A percentile compares a stretch with the other conserved stretches of the same genome.
Conservation (phyloP, 2,888 invertebrate species). For the Drosophila conformis region DNA sequence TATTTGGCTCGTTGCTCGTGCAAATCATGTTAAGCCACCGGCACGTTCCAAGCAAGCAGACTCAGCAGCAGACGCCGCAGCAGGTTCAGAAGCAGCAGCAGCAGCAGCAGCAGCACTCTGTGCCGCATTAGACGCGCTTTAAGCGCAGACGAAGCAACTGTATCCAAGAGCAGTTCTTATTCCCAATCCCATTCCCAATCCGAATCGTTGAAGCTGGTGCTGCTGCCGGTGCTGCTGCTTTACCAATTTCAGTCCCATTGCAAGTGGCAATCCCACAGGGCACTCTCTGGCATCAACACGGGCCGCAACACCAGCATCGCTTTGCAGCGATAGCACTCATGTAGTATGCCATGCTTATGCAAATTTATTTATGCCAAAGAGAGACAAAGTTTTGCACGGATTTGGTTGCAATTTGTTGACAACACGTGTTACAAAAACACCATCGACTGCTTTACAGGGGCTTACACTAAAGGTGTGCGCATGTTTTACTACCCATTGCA, state of each 20-base stretch:
- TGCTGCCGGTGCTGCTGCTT: not conserved
- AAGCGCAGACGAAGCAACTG: conserved; percentile 27
- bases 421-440: conserved; percentile 66
- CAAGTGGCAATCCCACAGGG: conserved; percentile 10
- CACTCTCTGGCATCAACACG: conserved; percentile 11
- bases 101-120: not conserved
- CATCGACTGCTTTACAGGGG: conserved; percentile 10
- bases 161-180: conserved; percentile 5
- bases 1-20: conserved; percentile 63
- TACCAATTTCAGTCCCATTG: conserved; percentile 25
- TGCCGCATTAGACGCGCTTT: conserved; percentile 34
- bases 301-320: conserved; percentile 1
- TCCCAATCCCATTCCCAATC: not conserved
- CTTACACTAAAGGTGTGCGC: conserved; percentile 9
- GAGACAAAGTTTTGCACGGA: conserved; percentile 71
- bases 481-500: conserved; percentile 11
- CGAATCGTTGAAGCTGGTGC: not conserved
- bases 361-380: conserved; percentile 75
- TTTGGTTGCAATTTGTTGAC: conserved; percentile 78
- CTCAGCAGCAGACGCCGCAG: not conserved
- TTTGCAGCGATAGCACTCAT: conserved; percentile 39
- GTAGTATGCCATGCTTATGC: conserved; percentile 68
- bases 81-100: not conserved
- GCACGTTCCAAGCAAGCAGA: conserved; percentile 42
- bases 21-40: conserved; percentile 66